Percentiles rank a stretch among this genome's conserved stretches.
These are phyloP conservation scores for Lithophane ornitopus DNA, from an alignment of 2,888 invertebrate genomes.

Conservation along the genomic window DNA sequence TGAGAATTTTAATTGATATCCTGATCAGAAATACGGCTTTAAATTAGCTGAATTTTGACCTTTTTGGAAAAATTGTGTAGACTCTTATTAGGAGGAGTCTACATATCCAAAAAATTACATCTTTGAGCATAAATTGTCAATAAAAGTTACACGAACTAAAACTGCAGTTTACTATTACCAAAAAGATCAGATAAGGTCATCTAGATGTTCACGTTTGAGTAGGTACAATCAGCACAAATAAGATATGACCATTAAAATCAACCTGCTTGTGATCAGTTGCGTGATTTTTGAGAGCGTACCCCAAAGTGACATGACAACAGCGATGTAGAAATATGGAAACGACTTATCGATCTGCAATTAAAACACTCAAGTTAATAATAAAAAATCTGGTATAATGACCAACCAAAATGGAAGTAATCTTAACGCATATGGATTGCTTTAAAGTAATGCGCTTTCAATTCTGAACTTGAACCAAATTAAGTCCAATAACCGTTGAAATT, in stretches of 20 bases:
- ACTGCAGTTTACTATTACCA: conserved; percentile 29
- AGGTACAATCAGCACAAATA: conserved; percentile 60
- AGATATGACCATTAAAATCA: conserved; percentile 79
- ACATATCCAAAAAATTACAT: not conserved
- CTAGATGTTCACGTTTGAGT: conserved; percentile 53
- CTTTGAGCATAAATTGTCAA: conserved; percentile 17
- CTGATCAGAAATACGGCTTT: too few relatives aligned
- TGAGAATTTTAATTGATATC: too few relatives aligned
- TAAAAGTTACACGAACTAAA: conserved; percentile 28
- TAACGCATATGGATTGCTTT: conserved; percentile 1
- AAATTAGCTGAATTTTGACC: too few relatives aligned
- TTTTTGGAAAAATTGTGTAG: too few relatives aligned
- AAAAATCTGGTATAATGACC: conserved; percentile 8
- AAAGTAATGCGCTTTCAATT: conserved; percentile 34
- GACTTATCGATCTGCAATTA: conserved; percentile 38
- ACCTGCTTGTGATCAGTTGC: conserved; percentile 82
- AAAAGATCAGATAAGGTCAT: conserved; percentile 67
- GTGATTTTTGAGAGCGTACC: conserved; percentile 78
- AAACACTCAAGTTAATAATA: conserved; percentile 21
- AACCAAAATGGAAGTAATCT: conserved; percentile 16
- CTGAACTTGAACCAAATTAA: conserved; percentile 39
- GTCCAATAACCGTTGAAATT: conserved; percentile 15
- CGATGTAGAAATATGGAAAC: conserved; percentile 70
- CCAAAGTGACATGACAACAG: conserved; percentile 74
- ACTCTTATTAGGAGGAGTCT: too few relatives aligned